These are phyloP conservation scores for Epiblema foenella DNA, from an alignment of 2,888 invertebrate species.

Conservation along the genomic window DNA sequence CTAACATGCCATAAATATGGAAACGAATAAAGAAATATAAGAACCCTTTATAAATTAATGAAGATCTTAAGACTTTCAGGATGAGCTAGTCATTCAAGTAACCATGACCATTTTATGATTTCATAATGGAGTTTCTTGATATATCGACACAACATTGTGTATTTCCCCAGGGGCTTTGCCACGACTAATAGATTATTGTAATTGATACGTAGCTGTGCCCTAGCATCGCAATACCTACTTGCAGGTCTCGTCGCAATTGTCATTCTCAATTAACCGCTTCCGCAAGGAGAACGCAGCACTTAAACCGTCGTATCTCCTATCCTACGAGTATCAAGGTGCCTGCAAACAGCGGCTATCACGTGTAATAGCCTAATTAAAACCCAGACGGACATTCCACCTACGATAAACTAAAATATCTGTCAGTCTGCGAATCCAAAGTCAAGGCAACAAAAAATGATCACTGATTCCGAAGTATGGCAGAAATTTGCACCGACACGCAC, in stretches of 20 bases:
- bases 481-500: constrained; percentile 84
- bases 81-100: background rate
- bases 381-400: constrained; percentile 62
- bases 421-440: constrained; percentile 79
- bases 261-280: constrained; percentile 24
- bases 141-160: background rate
- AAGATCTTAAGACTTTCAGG: background rate
- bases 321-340: background rate
- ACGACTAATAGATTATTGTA: background rate
- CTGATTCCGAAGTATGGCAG: constrained; percentile 83
- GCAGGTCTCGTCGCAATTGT: constrained; percentile 7
- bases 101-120: background rate
- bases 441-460: constrained; percentile 81
- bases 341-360: constrained; percentile 25
- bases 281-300: background rate
- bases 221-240: constrained; percentile 11
- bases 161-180: background rate
- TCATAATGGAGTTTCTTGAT: background rate
- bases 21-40: background rate
- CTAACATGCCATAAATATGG: background rate
- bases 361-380: constrained; percentile 65
- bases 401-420: constrained; percentile 72
- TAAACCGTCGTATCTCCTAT: constrained; percentile 17
- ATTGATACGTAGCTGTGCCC: background rate
- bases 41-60: background rate